Evolutionary conservation across 2,113 vertebrate species (phyloP).

Genomic region (Mystacornis crossleyi): DNA sequence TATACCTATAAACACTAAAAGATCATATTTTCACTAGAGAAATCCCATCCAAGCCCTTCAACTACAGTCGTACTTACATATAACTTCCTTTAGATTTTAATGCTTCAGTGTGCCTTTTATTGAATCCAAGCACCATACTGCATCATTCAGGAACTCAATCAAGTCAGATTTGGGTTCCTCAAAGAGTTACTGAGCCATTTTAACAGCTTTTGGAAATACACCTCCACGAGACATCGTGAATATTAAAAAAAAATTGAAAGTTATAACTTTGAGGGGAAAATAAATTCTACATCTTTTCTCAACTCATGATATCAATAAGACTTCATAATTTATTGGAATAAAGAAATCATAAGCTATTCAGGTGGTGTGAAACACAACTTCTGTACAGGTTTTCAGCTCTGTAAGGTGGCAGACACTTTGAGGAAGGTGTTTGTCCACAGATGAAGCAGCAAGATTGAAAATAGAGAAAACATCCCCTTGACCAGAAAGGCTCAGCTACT

Average conservation of each 20-base stretch:
- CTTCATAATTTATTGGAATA: neutral
- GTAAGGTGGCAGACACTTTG: neutral
- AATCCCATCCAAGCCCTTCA: neutral
- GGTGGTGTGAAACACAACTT: neutral
- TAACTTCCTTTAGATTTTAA: neutral
- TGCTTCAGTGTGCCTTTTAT: neutral
- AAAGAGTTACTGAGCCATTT: neutral
- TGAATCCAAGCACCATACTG: neutral
- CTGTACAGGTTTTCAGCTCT: neutral
- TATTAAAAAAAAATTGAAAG: rapidly evolving
- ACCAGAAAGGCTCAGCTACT: neutral
- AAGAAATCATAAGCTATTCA: neutral
- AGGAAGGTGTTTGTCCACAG: neutral
- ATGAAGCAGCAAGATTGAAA: neutral
- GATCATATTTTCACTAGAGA: neutral
- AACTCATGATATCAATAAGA: neutral
- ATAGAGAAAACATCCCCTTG: neutral
- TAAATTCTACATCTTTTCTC: neutral
- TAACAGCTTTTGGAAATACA: neutral
- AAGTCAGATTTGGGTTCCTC: neutral
- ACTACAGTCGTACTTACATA: neutral
- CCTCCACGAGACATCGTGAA: neutral
- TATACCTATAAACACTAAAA: neutral
- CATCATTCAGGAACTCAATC: neutral
- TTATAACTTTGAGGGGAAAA: neutral